phyloP scores from a whole-genome alignment of 1,140 invertebrate species.

The Agraylea sexmaculata region DNA sequence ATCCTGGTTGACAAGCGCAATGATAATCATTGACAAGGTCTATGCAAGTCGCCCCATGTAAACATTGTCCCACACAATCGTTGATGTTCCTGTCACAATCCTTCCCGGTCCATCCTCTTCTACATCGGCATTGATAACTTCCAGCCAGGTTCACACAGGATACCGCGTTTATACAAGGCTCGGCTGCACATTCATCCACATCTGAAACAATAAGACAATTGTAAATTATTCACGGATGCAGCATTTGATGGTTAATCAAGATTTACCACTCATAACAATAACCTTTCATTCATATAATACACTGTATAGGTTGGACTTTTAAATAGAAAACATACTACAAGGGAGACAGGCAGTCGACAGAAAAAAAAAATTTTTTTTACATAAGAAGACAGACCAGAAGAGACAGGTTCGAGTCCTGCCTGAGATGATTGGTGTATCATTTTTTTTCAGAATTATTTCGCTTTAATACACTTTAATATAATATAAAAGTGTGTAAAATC shows the following conservation, averaged over 20 bases:
- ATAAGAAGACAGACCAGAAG: too few species aligned
- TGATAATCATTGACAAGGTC: conserved; percentile 74
- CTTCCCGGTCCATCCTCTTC: conserved; percentile 76
- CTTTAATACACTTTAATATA: too few species aligned
- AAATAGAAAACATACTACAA: too few species aligned
- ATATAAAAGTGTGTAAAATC: too few species aligned
- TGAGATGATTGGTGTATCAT: too few species aligned
- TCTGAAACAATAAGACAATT: conserved; percentile 35
- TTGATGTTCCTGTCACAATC: conserved; percentile 82
- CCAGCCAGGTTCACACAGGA: conserved; percentile 71
- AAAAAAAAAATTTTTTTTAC: too few species aligned
- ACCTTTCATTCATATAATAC: too few species aligned
- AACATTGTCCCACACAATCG: conserved; percentile 78
- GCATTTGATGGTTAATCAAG: conserved; percentile 24
- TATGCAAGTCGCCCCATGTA: conserved; percentile 75
- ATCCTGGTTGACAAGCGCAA: conserved; percentile 71
- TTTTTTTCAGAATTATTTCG: too few species aligned
- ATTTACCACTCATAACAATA: too few species aligned
- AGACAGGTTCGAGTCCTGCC: too few species aligned
- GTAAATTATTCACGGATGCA: not conserved
- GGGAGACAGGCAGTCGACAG: too few species aligned
- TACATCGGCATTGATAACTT: conserved; percentile 69
- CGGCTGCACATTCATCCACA: conserved; percentile 50
- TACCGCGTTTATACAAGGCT: conserved; percentile 70
- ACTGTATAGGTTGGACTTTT: too few species aligned